phyloP scores from a whole-genome alignment of 1,140 invertebrate species.

The Drosophila orena region DNA sequence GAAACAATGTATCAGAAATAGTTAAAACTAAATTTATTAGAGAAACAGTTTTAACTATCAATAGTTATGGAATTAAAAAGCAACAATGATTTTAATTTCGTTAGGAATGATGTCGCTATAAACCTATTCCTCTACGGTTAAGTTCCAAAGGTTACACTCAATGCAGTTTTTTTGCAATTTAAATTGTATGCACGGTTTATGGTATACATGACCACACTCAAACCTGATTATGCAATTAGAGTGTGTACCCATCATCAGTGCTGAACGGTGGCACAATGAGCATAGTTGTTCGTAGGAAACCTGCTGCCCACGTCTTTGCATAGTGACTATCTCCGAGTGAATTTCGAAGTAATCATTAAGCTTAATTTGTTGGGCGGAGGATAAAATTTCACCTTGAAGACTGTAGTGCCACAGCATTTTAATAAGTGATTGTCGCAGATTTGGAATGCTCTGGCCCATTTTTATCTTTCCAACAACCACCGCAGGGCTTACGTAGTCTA shows the following conservation, averaged over 20 bases:
- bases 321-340: slow-evolving; percentile 91
- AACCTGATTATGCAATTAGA: slow-evolving; percentile 92
- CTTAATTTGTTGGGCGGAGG: slow-evolving; percentile 95
- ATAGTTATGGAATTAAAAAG: too few relatives aligned
- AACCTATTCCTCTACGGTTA: too few relatives aligned
- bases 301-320: slow-evolving; percentile 91
- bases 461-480: slow-evolving; percentile 94
- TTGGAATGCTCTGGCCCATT: slow-evolving; percentile 93
- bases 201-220: slow-evolving; percentile 95
- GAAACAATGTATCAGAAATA: too few relatives aligned
- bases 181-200: slow-evolving; percentile 91
- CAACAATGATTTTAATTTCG: too few relatives aligned
- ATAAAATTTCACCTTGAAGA: slow-evolving; percentile 95
- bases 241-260: slow-evolving; percentile 87
- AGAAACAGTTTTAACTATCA: too few relatives aligned
- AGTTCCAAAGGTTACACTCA: slow-evolving; percentile 84
- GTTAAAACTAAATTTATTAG: too few relatives aligned
- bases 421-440: slow-evolving; percentile 94
- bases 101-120: too few relatives aligned
- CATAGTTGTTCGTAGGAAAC: slow-evolving; percentile 90
- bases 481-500: slow-evolving; percentile 93
- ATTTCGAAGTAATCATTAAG: slow-evolving; percentile 95
- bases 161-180: slow-evolving; percentile 86
- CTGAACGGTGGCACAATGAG: slow-evolving; percentile 90
- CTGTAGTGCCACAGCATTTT: slow-evolving; percentile 99